Evolutionary conservation across 2,113 vertebrate genomes (phyloP), one percentile per base, ranked within the genome.

Genomic region (Bos javanicus): DNA sequence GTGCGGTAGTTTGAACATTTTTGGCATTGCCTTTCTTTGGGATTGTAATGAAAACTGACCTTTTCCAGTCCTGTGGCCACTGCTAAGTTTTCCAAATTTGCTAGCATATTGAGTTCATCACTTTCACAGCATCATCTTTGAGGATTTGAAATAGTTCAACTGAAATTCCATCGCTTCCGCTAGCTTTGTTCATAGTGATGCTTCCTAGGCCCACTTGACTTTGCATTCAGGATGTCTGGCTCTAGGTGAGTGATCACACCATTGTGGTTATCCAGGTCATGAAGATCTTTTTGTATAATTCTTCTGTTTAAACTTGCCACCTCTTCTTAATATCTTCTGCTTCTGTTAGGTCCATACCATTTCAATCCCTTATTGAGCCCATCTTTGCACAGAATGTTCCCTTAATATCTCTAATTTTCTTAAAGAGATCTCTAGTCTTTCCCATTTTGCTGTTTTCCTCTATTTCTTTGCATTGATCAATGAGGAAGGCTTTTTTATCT

Each of bases 141-240:
- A 64, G 3, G 30, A 64, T n/a, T 64, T 64, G 30, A 64, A 64
- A 64, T n/a, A 33, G 62, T 4, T 64, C 62, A 64, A 64, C 62
- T 64, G 62, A 7, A 64, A n/a, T 64, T 64, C 62, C 15, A n/a
- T 17, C 0, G 0, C 30, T 15, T n/a, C 62, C 2, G 1, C 15
- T 9, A 64, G 33, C 62, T 64, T 64, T n/a, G 62, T n/a, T 64
- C 6, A 0, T 64, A 64, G 62, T 64, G 62, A 64, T n/a, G 62
- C 7, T 64, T 64, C 30, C 62, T 64, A 64, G 28, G 33, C 30
- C 62, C 62, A n/a, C 30, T 64, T 64, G 30, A n/a, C 62, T 64
- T n/a, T n/a, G 30, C 30, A 7, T n/a, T n/a, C 62, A 64, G 30
- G 30, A n/a, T 64, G 3, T n/a, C 62, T 64, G 15, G 30, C 7